These are phyloP conservation scores for Cathartes aura DNA, from an alignment of 2,113 vertebrate species.

Conservation along the genomic window DNA sequence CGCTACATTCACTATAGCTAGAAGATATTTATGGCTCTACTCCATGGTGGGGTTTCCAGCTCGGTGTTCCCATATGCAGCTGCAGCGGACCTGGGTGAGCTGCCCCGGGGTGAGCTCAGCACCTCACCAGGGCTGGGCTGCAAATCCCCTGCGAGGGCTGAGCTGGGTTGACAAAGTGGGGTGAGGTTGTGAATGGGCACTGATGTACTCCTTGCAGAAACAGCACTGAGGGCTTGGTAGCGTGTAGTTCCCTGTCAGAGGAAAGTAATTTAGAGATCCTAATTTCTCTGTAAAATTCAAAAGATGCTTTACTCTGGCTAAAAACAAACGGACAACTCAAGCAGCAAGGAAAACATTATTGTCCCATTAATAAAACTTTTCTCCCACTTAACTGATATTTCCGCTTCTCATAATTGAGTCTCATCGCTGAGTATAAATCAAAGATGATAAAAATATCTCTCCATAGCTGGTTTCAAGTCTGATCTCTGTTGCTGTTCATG, in stretches of 20 bases:
- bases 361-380: conserved; percentile 60
- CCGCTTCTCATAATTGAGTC: conserved; percentile 24
- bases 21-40: not conserved
- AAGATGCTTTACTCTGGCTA: not conserved
- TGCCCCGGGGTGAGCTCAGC: not conserved
- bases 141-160: not conserved
- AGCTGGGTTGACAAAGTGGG: not conserved
- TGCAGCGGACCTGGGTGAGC: not conserved
- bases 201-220: not conserved
- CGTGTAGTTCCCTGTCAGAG: not conserved
- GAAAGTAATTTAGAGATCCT: not conserved
- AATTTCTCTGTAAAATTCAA: not conserved
- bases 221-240: not conserved
- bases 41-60: not conserved
- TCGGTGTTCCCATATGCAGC: fast-evolving
- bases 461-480: conserved; percentile 30
- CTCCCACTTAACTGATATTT: conserved; percentile 52
- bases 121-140: not conserved
- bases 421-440: conserved; percentile 15
- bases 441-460: conserved; percentile 59
- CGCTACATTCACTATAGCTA: not conserved
- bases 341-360: conserved; percentile 49
- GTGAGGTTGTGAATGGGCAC: not conserved
- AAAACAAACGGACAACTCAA: conserved; percentile 26
- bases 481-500: conserved; percentile 57